Evolutionary conservation across 2,888 invertebrate genomes (phyloP), one percentile per base, ranked within the genome.

Genomic region (Morinoia aosen): DNA sequence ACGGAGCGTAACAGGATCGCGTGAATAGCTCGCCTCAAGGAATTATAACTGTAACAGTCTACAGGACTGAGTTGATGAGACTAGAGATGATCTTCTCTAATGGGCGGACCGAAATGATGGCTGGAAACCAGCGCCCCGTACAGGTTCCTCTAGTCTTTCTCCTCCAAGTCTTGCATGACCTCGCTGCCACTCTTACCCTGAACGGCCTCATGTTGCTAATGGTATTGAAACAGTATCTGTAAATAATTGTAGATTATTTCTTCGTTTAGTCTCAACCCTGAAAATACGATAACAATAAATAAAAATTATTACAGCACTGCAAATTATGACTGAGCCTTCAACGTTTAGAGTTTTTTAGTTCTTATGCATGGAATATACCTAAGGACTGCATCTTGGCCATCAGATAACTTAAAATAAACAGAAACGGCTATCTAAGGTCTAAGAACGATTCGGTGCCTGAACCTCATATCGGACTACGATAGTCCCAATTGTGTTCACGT

Each of bases 1-100:
- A 16, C 25, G 90, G 48, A 48, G 90, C 90, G 25, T 90, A 48
- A 25, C 40, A 40, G 40, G 90, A 90, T 90, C 90, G 90, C 90
- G 90, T 90, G 90, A 90, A 90, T 39, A 90, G 90, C 39, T 10
- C 90, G 90, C 48, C 90, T 90, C 40, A 40, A 48, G 48, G 40
- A 90, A 90, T 90, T 90, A 90, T 90, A 90, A 90, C 90, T 90
- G 90, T 90, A 90, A 90, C 90, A 40, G 90, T 90, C 14, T 48
- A 14, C 90, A 40, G 90, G 48, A 39, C 90, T 48, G 39, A 76
- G 76, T 19, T 76, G 25, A 25, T n/a, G n/a, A 33, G 33, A 33
- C 76, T 16, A 19, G 25, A 33, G 76, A 76, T 76, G 76, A 76
- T 76, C 25, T 76, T 76, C 76, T 76, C 25, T 76, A 76, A 76